Conservation (phyloP, 2,888 invertebrate genomes). For the Cenopis cana region DNA sequence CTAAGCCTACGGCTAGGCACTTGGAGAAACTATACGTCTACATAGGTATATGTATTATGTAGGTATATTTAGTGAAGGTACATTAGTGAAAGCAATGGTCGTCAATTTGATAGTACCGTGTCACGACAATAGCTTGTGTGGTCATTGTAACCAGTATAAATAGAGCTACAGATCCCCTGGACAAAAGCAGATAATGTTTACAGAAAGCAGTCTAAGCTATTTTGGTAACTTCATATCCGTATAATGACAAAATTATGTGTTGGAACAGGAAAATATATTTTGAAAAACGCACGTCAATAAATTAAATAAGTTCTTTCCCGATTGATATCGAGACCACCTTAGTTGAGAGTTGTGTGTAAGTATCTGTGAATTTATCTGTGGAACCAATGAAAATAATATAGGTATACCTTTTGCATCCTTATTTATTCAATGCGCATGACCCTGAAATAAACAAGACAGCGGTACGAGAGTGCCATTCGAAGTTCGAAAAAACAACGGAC, state of each 20-base stretch:
- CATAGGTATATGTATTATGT: no score
- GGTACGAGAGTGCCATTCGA: not conserved
- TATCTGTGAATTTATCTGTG: no score
- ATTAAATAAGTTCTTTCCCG: slow-evolving; percentile 8
- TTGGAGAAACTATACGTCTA: not conserved
- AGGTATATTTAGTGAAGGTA: not conserved
- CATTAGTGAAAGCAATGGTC: slow-evolving; percentile 34
- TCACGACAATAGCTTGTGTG: slow-evolving; percentile 68
- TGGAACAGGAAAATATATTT: slow-evolving; percentile 67
- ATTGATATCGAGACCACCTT: slow-evolving; percentile 33
- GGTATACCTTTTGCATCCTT: not conserved
- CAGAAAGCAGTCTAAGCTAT: not conserved
- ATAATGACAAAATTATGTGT: slow-evolving; percentile 68
- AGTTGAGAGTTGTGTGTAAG: not conserved
- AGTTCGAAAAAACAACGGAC: not conserved
- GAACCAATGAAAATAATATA: no score
- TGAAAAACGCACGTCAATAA: slow-evolving; percentile 52
- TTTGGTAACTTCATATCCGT: slow-evolving; percentile 12
- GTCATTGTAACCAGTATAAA: slow-evolving; percentile 56
- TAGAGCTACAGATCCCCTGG: not conserved
- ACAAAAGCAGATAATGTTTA: no score
- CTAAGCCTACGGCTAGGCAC: not conserved
- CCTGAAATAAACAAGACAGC: not conserved
- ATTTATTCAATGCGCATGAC: not conserved
- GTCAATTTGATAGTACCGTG: slow-evolving; percentile 43